phyloP scores from a whole-genome alignment of 1,140 invertebrate genomes.

The Psilanteris sp. region DNA sequence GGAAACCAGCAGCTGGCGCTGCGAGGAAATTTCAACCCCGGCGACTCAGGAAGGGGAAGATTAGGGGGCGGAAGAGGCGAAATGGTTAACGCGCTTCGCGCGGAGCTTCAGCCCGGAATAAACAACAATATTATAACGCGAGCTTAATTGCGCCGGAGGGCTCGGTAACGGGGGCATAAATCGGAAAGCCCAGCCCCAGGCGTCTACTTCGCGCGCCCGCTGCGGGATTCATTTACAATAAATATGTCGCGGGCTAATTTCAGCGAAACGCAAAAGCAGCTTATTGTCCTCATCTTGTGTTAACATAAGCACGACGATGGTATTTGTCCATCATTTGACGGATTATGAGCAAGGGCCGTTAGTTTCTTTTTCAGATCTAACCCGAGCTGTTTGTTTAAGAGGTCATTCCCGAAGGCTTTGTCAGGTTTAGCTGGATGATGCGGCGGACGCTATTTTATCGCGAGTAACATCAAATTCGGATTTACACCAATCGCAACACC shows the following conservation, averaged over 20 bases:
- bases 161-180: constrained; percentile 77
- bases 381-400: constrained; percentile 37
- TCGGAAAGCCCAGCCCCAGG: constrained; percentile 67
- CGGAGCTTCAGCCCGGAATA: constrained; percentile 73
- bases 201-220: constrained; percentile 57
- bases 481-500: constrained; percentile 13
- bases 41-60: constrained; percentile 60
- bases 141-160: constrained; percentile 79
- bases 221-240: constrained; percentile 79
- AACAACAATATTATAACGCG: constrained; percentile 80
- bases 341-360: constrained; percentile 12
- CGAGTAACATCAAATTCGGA: constrained; percentile 28
- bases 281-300: constrained; percentile 59
- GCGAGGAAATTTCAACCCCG: constrained; percentile 48
- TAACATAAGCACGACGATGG: constrained; percentile 29
- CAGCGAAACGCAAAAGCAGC: constrained; percentile 67
- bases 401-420: constrained; percentile 23
- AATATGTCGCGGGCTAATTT: constrained; percentile 79
- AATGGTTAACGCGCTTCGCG: constrained; percentile 72
- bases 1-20: constrained; percentile 46
- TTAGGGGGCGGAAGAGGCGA: constrained; percentile 67
- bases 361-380: constrained; percentile 2
- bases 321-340: constrained; percentile 54
- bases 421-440: constrained; percentile 27
- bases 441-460: constrained; percentile 5